Conservation (phyloP, 2,797 vertebrate genomes). For the Bovichtus variegatus region DNA sequence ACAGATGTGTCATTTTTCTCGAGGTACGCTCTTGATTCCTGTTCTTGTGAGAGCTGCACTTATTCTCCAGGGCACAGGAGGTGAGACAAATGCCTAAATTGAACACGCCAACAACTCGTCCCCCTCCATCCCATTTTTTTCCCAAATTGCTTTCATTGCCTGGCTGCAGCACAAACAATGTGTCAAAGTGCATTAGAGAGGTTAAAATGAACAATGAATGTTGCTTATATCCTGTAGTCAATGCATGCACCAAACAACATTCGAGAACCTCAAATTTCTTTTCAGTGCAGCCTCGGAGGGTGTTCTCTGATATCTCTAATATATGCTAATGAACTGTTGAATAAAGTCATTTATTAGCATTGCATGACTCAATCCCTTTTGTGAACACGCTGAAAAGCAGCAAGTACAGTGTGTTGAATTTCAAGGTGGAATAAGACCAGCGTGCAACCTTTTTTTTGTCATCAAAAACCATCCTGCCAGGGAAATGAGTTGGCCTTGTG, state of each 20-base stretch:
- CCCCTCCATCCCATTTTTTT: not conserved
- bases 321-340: constrained; percentile 19
- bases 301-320: not conserved
- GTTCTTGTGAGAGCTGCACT: constrained; percentile 12
- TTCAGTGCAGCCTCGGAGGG: not conserved
- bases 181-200: not conserved
- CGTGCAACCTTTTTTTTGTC: constrained; percentile 25
- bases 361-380: constrained; percentile 21
- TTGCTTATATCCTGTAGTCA: not conserved
- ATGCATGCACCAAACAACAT: not conserved
- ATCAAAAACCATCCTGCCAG: not conserved
- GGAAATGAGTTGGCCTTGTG: constrained; percentile 11
- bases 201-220: not conserved
- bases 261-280: constrained; percentile 1
- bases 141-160: not conserved
- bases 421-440: constrained; percentile 11
- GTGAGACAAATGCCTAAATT: constrained; percentile 51
- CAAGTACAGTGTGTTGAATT: constrained; percentile 12
- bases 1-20: constrained; percentile 59
- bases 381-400: constrained; percentile 16
- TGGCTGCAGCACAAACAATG: not conserved
- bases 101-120: constrained; percentile 33
- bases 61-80: constrained; percentile 27
- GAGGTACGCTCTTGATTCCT: constrained; percentile 35
- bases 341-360: constrained; percentile 13